A percentile compares a stretch with the other conserved stretches of the same genome.
phyloP scores from a whole-genome alignment of 1,140 invertebrate species.

The Scaptomyza hsui region DNA sequence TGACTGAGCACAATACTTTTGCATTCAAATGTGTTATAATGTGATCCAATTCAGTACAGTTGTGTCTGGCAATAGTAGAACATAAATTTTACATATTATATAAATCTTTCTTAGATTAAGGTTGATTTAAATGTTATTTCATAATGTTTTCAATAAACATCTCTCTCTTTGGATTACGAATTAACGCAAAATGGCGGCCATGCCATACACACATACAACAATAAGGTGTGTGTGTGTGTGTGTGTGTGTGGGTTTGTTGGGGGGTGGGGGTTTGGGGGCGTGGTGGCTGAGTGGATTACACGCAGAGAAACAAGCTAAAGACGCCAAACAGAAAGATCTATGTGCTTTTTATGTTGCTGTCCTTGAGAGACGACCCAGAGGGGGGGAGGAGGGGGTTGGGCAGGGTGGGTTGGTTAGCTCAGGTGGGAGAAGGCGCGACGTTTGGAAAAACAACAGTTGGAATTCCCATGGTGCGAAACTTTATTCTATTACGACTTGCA shows the following conservation, averaged over 20 bases:
- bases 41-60: slow-evolving; percentile 1
- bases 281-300: slow-evolving; percentile 70
- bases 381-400: background rate
- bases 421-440: slow-evolving; percentile 49
- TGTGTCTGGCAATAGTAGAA: too few species aligned
- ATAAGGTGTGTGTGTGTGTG: background rate
- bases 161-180: slow-evolving; percentile 34
- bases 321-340: slow-evolving; percentile 54
- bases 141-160: slow-evolving; percentile 33
- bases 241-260: background rate
- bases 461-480: slow-evolving; percentile 76
- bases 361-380: background rate
- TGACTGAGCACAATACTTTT: slow-evolving; percentile 1
- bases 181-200: slow-evolving; percentile 36
- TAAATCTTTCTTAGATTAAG: too few species aligned
- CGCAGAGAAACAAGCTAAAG: slow-evolving; percentile 65
- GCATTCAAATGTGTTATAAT: background rate
- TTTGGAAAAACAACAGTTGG: slow-evolving; percentile 72
- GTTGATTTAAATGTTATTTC: background rate
- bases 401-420: slow-evolving; percentile 5
- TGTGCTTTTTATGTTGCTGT: slow-evolving; percentile 53
- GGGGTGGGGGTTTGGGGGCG: background rate
- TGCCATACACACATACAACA: slow-evolving; percentile 1
- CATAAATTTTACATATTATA: too few species aligned
- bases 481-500: slow-evolving; percentile 76